These are phyloP conservation scores for Heliornis fulica DNA, from an alignment of 2,113 vertebrate genomes.

Conservation along the genomic window DNA sequence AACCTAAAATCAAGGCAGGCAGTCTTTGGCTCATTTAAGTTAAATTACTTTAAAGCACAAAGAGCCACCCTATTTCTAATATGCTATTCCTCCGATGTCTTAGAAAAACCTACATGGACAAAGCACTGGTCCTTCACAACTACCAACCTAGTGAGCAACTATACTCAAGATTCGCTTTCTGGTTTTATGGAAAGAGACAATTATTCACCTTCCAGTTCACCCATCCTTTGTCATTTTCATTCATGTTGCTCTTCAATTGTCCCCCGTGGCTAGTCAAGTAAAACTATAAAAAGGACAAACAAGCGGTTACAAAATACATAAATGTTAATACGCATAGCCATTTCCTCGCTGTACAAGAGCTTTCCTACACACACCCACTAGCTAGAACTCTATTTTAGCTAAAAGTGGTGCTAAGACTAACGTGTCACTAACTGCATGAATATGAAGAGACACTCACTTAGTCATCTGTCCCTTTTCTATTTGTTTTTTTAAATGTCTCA, in stretches of 20 bases:
- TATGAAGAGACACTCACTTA: too few relatives aligned
- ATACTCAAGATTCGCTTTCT: not conserved
- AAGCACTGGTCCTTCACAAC: not conserved
- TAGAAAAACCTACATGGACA: not conserved
- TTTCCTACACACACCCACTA: not conserved
- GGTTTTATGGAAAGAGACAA: not conserved
- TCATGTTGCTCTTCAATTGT: constrained; percentile 92
- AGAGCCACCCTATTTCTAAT: not conserved
- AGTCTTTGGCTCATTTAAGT: not conserved
- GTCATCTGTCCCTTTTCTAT: too few relatives aligned
- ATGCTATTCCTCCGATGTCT: not conserved
- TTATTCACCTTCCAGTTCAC: constrained; percentile 94
- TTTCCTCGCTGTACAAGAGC: not conserved
- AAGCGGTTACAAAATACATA: not conserved
- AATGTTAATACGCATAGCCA: not conserved
- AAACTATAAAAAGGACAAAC: constrained; percentile 75
- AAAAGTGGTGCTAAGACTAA: not conserved
- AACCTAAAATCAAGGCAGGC: not conserved
- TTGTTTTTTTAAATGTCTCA: not conserved
- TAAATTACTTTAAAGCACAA: not conserved
- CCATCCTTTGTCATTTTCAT: constrained; percentile 96
- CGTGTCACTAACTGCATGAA: too few relatives aligned
- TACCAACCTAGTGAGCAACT: not conserved
- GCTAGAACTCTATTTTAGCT: not conserved
- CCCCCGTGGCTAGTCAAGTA: constrained; percentile 92